Base-by-base conservation (phyloP, 2,888 invertebrate genomes). In the Drosophila melanocephala region DNA sequence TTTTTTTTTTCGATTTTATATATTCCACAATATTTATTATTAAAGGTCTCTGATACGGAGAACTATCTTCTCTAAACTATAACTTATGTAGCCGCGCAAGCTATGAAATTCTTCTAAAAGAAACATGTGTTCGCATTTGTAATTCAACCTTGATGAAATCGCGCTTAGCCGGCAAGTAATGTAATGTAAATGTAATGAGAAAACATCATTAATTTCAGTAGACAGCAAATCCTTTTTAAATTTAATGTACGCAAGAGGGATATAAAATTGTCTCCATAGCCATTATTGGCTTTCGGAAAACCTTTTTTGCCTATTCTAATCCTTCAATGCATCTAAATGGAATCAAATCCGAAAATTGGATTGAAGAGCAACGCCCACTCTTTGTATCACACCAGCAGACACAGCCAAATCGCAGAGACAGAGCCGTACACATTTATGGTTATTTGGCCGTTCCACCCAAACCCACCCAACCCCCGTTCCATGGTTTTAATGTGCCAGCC, bases 171-270 rank as follows among this genome's bases (percentile, higher is more conserved):
- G 52, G 42, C 87, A 81, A 88, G 90, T 92, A 92, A 92, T 92
- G 89, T 92, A 92, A 93, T 93, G 92, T 91, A 91, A 93, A 91
- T 93, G 91, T 92, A 92, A 93, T 93, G 92, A 92, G 84, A 87
- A 90, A 87, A 89, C 84, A 83, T 89, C 92, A 92, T 92, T 91
- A 92, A 83, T 89, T 88, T 73, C 72, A 66, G 58, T 39, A 73
- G 72, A 51, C 30, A 66, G 75, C 61, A 91, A 91, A 91, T 90
- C 91, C 92, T 72, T 87, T 69, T 91, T 88, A 87, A 92, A 91
- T 69, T 79, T 58, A 71, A 78, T 79, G 79, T 79, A 71, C 64
- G 89, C 91, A 81, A 91, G 90, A 61, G 71, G 63, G 91, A 92
- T 92, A 92, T 92, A 83, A 91, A 92, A 91, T 86, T 86, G 85